Conservation (phyloP, 2,113 vertebrate species). For the Trachemys scripta region DNA sequence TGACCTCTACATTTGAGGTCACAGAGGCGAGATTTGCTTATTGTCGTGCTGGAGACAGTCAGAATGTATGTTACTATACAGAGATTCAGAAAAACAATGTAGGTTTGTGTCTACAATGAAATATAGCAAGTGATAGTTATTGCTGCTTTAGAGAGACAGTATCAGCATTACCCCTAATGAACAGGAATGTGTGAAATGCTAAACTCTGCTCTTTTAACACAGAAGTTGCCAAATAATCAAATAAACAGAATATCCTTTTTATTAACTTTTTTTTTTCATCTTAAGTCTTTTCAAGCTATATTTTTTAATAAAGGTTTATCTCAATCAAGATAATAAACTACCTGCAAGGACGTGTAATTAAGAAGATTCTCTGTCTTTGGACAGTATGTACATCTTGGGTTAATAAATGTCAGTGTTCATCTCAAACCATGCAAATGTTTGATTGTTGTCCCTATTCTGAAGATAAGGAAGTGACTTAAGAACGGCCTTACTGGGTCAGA, state of each 20-base stretch:
- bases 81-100: not conserved
- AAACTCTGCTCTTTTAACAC: not conserved
- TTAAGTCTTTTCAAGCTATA: not conserved
- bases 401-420: not conserved
- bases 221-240: not conserved
- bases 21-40: not conserved
- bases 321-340: not conserved
- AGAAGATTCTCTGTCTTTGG: not conserved
- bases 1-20: not conserved
- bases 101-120: not conserved
- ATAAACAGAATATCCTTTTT: not conserved
- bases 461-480: not conserved
- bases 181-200: not conserved
- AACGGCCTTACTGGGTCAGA: not conserved
- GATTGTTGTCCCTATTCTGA: not conserved
- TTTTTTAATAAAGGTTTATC: not conserved
- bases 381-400: not conserved
- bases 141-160: not conserved
- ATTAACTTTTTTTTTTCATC: not conserved
- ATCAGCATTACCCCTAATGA: not conserved
- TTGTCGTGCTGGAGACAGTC: not conserved
- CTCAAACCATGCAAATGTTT: not conserved
- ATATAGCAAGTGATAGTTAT: not conserved
- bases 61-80: not conserved
- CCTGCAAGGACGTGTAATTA: not conserved